Base-by-base conservation (phyloP, 2,888 invertebrate species). In the Mylabris sibirica region DNA sequence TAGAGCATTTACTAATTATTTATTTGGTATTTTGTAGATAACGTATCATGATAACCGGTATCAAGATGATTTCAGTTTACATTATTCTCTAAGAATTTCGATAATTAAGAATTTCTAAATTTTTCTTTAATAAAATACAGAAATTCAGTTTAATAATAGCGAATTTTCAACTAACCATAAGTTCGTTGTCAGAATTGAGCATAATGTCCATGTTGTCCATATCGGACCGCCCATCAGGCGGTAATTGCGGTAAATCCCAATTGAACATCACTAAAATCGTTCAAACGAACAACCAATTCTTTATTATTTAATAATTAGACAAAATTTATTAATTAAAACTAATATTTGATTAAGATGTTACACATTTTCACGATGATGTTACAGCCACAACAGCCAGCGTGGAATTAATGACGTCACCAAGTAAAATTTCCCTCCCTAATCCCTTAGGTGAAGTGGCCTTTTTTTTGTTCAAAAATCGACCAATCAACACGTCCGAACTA, bases 351-450 rank as follows among this genome's bases (percentile, higher is more conserved):
- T 72, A 70, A 75, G 69, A 70, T 75, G 70, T 63, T 71, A 59
- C 61, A 65, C 60, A 57, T 57, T 24, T 63, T 65, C 62, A 67
- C 72, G 72, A 70, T 35, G 66, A 71, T 65, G 67, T 66, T 63
- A 64, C 64, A 66, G 66, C 73, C 75, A 82, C 83, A 83, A 85
- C 85, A 87, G 89, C 89, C 90, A 89, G 88, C 90, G 90, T 90
- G 90, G 90, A 89, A 88, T 82, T 86, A 87, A 86, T 88, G 87
- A 89, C 90, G 89, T 90, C 89, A 89, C 63, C 24, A 53, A 24
- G n/a, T 60, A 60, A 17, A 44, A 60, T 65, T 65, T 64, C 24
- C 65, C 67, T 60, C 63, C 60, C 30, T 60, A 26, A 14, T 60
- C 63, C 60, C 30, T 60, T 41, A 14, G 38, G 30, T 30, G 9